Evolutionary conservation across 1,140 invertebrate species (phyloP), one percentile per base, ranked within the genome.

Genomic region (Agrypnia vestita): DNA sequence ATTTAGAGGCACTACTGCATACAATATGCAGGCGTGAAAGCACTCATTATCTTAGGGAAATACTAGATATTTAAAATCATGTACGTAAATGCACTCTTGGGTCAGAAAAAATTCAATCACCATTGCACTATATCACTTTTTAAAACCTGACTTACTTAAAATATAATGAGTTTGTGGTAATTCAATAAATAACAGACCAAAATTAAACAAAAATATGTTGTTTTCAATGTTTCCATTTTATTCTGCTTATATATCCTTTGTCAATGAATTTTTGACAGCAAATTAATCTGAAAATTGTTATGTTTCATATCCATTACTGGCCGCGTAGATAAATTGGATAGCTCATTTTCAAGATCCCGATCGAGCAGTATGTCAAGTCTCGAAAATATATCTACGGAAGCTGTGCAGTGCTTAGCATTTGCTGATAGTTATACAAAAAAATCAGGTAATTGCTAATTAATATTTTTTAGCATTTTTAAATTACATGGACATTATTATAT

Each of bases 361-460:
- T 98, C 97, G 88, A 98, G 97, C 87, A 97, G 96, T 90, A 98
- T 98, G 94, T 98, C 97, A 83, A 98, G 97, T 89, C 91, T 99
- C 86, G 98, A 99, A 90, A 98, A 97, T 91, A 97, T 98, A 89
- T 95, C 94, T 84, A 95, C 95, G 84, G 98, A 99, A 92, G 95
- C 97, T 86, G 95, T 99, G 86, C 97, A 97, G 90, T 98, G 96
- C 91, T 92, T 99, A 88, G 94, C 94, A 84, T 99, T 99, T 91
- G 96, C 96, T 85, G 97, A 99, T 90, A 97, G 97, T 84, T 99
- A 96, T 89, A 95, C 96, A 73, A 96, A 96, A 88, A 98, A 97
- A 92, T 95, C 94, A 90, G 97, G 97, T 98, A 89, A 56, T 10
- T 56, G 56, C 21, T 9, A 3, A 0, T 15, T 61, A 6, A 3